Evolutionary conservation across 2,888 invertebrate genomes (phyloP).

Genomic region (Hoplodrina blanda): DNA sequence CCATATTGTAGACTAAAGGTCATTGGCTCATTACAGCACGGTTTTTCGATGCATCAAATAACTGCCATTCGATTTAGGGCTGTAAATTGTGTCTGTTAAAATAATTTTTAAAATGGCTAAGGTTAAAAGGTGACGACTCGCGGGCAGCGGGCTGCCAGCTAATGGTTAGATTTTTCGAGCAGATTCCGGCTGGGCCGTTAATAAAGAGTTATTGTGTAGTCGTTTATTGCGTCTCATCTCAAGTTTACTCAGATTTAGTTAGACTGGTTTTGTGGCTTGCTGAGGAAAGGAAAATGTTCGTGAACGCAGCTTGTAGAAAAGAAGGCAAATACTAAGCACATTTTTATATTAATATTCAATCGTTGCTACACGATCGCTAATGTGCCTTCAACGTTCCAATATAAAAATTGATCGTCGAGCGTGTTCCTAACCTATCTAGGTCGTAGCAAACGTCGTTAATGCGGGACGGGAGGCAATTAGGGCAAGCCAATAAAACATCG

Average conservation of each 20-base stretch:
- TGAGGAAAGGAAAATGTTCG: not conserved
- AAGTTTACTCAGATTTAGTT: no score
- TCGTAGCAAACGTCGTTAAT: slow-evolving; percentile 81
- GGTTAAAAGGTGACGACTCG: no score
- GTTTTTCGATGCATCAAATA: no score
- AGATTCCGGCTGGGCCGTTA: no score
- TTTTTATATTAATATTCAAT: slow-evolving; percentile 26
- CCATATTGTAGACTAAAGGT: not conserved
- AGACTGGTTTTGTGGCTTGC: not conserved
- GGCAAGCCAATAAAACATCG: slow-evolving; percentile 84
- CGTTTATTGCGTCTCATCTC: no score
- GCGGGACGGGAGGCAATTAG: slow-evolving; percentile 85
- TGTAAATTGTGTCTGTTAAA: no score
- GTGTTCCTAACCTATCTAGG: slow-evolving; percentile 74
- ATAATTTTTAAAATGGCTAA: no score
- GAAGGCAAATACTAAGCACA: not conserved
- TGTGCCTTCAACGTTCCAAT: slow-evolving; percentile 57
- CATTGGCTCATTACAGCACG: no score
- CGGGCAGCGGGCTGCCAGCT: no score
- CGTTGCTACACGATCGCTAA: slow-evolving; percentile 23
- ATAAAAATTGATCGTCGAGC: slow-evolving; percentile 68
- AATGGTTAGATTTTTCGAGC: no score
- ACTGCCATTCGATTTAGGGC: no score
- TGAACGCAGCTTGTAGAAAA: slow-evolving; percentile 10
- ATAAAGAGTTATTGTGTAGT: no score